These are phyloP conservation scores for Conus betulinus DNA, from an alignment of 1,140 invertebrate genomes.

Conservation along the genomic window DNA sequence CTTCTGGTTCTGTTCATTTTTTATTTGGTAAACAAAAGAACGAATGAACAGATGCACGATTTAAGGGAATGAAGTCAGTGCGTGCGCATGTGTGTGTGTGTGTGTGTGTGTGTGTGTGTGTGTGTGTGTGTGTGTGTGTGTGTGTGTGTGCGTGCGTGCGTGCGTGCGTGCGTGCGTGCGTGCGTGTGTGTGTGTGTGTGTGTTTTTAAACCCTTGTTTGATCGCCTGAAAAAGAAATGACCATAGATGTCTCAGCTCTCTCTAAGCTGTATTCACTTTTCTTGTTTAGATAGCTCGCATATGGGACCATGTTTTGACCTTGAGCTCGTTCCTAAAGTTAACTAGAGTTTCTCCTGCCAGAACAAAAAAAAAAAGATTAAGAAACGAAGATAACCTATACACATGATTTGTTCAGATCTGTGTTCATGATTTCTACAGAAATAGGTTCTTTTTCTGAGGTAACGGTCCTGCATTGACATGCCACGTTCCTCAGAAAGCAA, in stretches of 20 bases:
- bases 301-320: too few relatives aligned
- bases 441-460: too few relatives aligned
- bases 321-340: background rate
- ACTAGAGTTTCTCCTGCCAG: too few relatives aligned
- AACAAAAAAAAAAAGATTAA: background rate
- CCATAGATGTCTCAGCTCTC: background rate
- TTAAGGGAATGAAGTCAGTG: background rate
- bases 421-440: too few relatives aligned
- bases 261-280: background rate
- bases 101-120: conserved; percentile 28
- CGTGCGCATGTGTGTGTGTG: conserved; percentile 18
- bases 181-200: background rate
- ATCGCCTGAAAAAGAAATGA: background rate
- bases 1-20: too few relatives aligned
- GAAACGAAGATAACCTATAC: too few relatives aligned
- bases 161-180: background rate
- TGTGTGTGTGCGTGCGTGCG: background rate
- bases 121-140: conserved; percentile 12
- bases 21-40: too few relatives aligned
- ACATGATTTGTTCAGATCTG: too few relatives aligned
- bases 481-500: too few relatives aligned
- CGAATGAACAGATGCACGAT: background rate
- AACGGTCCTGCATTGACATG: too few relatives aligned
- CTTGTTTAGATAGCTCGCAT: background rate
- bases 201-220: background rate